Evolutionary conservation across 2,797 vertebrate genomes (phyloP), one percentile per base, ranked within the genome.

Genomic region (Pitangus sulphuratus): DNA sequence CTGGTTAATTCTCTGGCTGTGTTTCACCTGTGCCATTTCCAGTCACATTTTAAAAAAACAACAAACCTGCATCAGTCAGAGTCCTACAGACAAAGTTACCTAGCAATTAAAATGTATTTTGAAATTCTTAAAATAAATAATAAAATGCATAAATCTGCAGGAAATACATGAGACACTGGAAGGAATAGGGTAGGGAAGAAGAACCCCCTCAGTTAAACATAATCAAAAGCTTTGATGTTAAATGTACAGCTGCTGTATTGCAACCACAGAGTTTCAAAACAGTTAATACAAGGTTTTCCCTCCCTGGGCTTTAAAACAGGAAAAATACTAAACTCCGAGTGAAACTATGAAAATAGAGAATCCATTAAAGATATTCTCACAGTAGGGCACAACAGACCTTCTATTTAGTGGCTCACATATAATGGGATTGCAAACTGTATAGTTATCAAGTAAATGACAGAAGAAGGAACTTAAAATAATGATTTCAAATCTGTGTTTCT

Each of bases 281-380:
- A 88, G 18, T 66, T 83, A 92, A 85, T 90, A 42, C 40, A 89
- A 89, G 35, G 9, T 93, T 93, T 95, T 94, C 37, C 28, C 45
- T 96, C 74, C 86, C 40, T 82, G 54, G 48, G 28, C 54, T 94
- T 91, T 94, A 76, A 74, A 96, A 95, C 21, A 76, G 42, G 58
- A 81, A 93, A 96, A 96, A 66, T 90, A 70, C n/a, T 85, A 86
- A 93, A 71, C 30, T 9, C 7, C 24, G 78, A 84, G 57, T 4
- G 4, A 82, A 96, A 79, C 57, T 45, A 42, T 61, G 75, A 80
- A 93, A 97, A 93, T 76, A 94, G 68, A 87, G 40, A 95, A 90
- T 86, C 87, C 89, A 95, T 96, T 97, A 95, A 97, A 87, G 72
- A 42, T 79, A 93, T 88, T 97, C 75, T 90, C 94, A 94, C 78